Conservation (phyloP, 2,797 vertebrate species). For the Podarcis lilfordi region DNA sequence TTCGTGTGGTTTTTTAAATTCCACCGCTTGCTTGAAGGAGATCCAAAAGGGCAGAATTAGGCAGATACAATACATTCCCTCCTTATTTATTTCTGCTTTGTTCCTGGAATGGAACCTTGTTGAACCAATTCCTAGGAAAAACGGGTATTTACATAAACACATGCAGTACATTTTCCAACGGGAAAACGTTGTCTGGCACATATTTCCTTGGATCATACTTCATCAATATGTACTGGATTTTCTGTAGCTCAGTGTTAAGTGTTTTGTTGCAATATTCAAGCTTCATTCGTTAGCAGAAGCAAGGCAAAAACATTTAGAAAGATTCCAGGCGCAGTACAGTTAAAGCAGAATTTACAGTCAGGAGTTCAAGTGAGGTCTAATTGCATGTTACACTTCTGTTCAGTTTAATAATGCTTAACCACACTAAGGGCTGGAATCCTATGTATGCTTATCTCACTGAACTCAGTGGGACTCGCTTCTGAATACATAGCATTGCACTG, state of each 20-base stretch:
- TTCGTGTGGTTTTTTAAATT: constrained; percentile 4
- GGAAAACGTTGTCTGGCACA: neutral
- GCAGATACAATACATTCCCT: neutral
- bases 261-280: neutral
- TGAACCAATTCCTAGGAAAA: neutral
- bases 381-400: neutral
- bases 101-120: neutral
- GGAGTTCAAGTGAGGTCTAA: neutral
- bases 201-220: neutral
- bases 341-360: neutral
- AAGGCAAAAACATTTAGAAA: neutral
- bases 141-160: neutral
- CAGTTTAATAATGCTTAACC: neutral
- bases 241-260: neutral
- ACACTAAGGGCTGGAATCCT: neutral
- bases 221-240: neutral
- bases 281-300: neutral
- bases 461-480: too few species aligned
- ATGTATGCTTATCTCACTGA: too few species aligned
- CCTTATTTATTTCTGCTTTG: constrained; percentile 3
- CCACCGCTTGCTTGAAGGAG: constrained; percentile 5
- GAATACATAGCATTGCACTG: too few species aligned
- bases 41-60: neutral
- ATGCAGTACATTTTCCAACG: neutral
- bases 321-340: neutral